phyloP scores from a whole-genome alignment of 1,140 invertebrate species.

The Aphelinus atriplicis region DNA sequence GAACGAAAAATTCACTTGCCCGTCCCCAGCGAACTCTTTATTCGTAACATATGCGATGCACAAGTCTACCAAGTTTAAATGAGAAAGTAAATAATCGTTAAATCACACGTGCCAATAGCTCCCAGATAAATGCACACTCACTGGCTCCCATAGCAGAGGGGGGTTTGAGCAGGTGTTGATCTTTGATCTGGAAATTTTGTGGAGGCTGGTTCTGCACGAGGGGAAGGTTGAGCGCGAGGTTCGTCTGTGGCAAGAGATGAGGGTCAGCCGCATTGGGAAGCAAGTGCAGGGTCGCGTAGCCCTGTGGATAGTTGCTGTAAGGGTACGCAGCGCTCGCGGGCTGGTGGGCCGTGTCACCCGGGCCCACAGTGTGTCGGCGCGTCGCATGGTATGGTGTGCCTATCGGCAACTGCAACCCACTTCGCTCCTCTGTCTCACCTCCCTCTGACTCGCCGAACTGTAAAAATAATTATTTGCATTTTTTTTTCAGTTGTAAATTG shows the following conservation, averaged over 20 bases:
- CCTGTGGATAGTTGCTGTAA: slow-evolving; percentile 54
- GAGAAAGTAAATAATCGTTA: too few relatives aligned
- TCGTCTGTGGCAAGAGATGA: slow-evolving; percentile 69
- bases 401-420: slow-evolving; percentile 55
- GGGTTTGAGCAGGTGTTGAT: slow-evolving; percentile 92
- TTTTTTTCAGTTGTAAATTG: too few relatives aligned
- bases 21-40: not conserved
- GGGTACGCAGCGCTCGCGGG: slow-evolving; percentile 61
- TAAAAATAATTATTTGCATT: slow-evolving; percentile 31
- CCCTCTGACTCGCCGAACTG: slow-evolving; percentile 75
- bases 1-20: too few relatives aligned
- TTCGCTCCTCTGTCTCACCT: slow-evolving; percentile 68
- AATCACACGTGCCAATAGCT: too few relatives aligned
- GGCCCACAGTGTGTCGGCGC: slow-evolving; percentile 91
- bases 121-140: slow-evolving; percentile 60
- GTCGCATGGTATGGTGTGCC: slow-evolving; percentile 66
- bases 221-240: slow-evolving; percentile 80
- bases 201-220: slow-evolving; percentile 80
- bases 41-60: not conserved
- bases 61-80: too few relatives aligned
- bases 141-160: slow-evolving; percentile 88
- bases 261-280: slow-evolving; percentile 59
- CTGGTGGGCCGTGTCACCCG: slow-evolving; percentile 85
- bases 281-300: slow-evolving; percentile 55
- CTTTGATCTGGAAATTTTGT: slow-evolving; percentile 89